These are phyloP conservation scores for Myotis findleyi DNA, from an alignment of 2,797 vertebrate species.

Conservation along the genomic window DNA sequence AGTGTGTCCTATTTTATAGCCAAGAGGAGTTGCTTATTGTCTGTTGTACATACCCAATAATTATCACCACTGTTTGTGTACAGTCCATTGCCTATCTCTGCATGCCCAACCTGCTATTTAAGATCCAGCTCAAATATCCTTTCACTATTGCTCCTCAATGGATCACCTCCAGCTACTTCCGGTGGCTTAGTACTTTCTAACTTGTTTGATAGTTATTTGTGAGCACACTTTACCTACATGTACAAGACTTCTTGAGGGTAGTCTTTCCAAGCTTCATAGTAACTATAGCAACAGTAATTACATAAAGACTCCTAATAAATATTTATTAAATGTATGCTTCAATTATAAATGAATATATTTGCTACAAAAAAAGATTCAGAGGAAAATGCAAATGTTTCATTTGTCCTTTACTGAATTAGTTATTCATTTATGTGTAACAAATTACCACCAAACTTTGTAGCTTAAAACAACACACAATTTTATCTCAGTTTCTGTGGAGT, in stretches of 20 bases:
- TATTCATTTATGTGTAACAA: slow-evolving; percentile 23
- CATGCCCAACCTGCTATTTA: background rate
- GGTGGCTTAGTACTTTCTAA: background rate
- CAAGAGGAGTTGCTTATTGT: background rate
- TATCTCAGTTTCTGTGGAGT: background rate
- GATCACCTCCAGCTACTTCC: background rate
- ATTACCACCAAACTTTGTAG: background rate
- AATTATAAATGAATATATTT: slow-evolving; percentile 23
- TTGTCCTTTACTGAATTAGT: background rate
- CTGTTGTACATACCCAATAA: background rate
- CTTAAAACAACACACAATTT: background rate
- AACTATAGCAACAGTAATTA: background rate
- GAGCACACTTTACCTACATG: background rate
- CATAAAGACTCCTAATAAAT: background rate
- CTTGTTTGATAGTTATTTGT: background rate
- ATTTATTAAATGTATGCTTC: slow-evolving; percentile 23
- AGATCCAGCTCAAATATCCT: background rate
- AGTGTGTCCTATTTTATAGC: background rate
- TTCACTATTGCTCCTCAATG: background rate
- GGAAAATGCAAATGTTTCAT: background rate
- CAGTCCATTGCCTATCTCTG: background rate
- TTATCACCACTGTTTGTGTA: background rate
- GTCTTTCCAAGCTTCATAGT: background rate
- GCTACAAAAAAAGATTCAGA: background rate
- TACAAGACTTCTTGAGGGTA: background rate